Base-by-base conservation (phyloP, 2,113 vertebrate genomes). In the Trematocara nigrifrons region DNA sequence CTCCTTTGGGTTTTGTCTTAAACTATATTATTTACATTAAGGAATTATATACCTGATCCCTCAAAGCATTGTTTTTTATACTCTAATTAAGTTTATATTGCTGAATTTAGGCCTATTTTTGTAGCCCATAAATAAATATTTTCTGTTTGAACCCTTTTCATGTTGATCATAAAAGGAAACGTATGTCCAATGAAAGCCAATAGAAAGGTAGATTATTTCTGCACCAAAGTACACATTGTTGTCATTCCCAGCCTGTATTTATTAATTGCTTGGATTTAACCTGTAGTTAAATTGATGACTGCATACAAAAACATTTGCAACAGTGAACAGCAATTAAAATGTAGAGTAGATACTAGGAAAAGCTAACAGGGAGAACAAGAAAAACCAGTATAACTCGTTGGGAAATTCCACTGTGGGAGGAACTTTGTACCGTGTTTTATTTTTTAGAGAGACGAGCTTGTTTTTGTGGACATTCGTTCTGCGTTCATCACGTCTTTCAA, bases 61-160 rank as follows among this genome's bases (percentile, higher is more conserved):
- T 6, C 59, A n/a, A 18, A 7, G 33, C 2, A 4, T 35, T 35
- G 8, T 33, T 61, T 35, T 61, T 64, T 61, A 61, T 0, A 35
- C 31, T n/a, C 59, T 64, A 61, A 61, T 61, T 61, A 10, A n/a
- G 31, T 35, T 64, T 35, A 2, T 35, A 35, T 35, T 35, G 16
- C 31, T 35, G 59, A 64, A 64, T 35, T n/a, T 64, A 61, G 31
- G 9, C 57, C 22, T 15, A 3, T 57, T 57, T 56, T 57, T 29
- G 49, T 51, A 29, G 11, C 54, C 54, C 54, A 57, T 0, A 0
- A 61, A 33, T 61, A 35, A 18, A 35, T 35, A 6, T 35, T 35
- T 61, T 61, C 31, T 61, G 1, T 33, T 33, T 18, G 15, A 61
- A 61, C 31, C 31, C 57, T 35, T 61, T 61, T 35, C 16, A 35